Evolutionary conservation across 2,113 vertebrate species (phyloP), one percentile per base, ranked within the genome.

Genomic region (Propithecus coquereli): DNA sequence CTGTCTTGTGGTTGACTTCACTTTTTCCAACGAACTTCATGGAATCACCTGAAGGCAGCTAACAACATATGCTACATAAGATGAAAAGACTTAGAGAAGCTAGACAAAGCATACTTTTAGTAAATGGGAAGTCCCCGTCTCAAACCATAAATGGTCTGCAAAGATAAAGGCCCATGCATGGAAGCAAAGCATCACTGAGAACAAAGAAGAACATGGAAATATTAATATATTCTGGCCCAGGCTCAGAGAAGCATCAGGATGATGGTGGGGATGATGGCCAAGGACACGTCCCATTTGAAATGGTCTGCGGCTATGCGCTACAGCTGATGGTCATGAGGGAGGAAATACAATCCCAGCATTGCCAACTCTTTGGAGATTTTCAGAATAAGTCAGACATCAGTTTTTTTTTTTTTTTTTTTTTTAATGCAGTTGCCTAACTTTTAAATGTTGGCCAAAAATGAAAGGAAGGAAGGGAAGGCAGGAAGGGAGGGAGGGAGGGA

Each of bases 231-330:
- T 32, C 66, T 18, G 59, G 34, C 40, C 30, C 23, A 16, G 47
- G 7, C 66, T 27, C 37, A 0, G 10, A n/a, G 34, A 65, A 68
- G 22, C 37, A 1, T 0, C 2, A 1, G 40, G 27, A 37, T 6
- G 17, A 54, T 3, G 14, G 27, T 34, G 45, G 37, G 52, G 40
- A n/a, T 9, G 13, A 12, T 0, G 0, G 3, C 34, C 37, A 83
- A 80, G n/a, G 23, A 8, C 6, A 14, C 0, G 2, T n/a, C 47
- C 52, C 34, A 1, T 14, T 23, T 83, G 70, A 59, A 81, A 68
- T 25, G n/a, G 10, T 54, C 81, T 32, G 2, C 3, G 37, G 45
- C 16, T 37, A 25, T 4, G 0, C 0, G 3, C 18, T 17, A 14
- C 1, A 4, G 32, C 9, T 13, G 25, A 12, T 1, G 22, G 50